These are phyloP conservation scores for Ariopsis seemanni DNA, from an alignment of 2,113 vertebrate species.

Conservation along the genomic window DNA sequence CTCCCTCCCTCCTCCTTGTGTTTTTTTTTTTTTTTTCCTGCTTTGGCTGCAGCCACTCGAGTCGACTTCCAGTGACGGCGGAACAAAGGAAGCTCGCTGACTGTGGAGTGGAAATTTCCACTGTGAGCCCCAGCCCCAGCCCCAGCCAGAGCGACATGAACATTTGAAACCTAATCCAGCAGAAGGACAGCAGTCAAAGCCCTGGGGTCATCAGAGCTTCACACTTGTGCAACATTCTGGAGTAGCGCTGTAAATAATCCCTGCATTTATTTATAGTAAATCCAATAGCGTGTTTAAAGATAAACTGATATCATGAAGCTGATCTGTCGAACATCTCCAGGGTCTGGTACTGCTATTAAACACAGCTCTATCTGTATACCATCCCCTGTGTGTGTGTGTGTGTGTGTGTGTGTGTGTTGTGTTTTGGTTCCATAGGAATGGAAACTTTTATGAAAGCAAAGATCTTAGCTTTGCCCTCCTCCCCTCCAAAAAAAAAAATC, in stretches of 20 bases:
- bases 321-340: neutral
- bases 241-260: neutral
- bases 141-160: conserved; percentile 56
- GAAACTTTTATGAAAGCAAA: neutral
- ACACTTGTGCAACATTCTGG: conserved; percentile 34
- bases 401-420: conserved; percentile 5
- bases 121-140: conserved; percentile 56
- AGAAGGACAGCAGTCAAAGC: conserved; percentile 63
- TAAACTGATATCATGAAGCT: neutral
- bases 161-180: conserved; percentile 74
- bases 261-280: neutral
- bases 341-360: neutral
- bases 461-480: neutral
- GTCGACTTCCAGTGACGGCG: conserved; percentile 46
- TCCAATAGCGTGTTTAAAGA: neutral
- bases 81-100: conserved; percentile 58
- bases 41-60: conserved; percentile 25
- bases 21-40: neutral
- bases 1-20: neutral
- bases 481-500: too few relatives aligned
- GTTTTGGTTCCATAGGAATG: neutral
- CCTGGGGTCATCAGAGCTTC: conserved; percentile 50
- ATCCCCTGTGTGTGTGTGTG: neutral
- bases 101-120: conserved; percentile 78
- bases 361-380: neutral